Base-by-base conservation (phyloP, 2,797 vertebrate genomes). In the Pangasius krempfi region DNA sequence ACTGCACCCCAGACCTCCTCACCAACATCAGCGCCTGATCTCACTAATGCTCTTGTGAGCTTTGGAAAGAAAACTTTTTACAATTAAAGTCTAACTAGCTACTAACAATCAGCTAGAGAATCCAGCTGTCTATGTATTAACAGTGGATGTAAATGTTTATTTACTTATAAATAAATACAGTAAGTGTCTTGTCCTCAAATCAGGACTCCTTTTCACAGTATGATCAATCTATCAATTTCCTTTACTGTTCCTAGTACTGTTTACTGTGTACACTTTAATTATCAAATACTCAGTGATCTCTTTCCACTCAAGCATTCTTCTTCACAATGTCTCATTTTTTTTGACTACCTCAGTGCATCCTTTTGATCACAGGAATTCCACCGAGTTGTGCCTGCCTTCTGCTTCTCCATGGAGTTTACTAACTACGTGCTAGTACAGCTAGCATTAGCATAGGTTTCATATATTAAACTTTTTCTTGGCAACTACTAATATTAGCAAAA, bases 381-480 rank as follows among this genome's bases (percentile, higher is more conserved):
- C 73, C 50, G 40, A 75, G 3, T 10, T 12, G 72, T 75, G 40
- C 27, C 72, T 75, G 40, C 72, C 22, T 27, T 75, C 37, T 73
- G 20, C 70, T 73, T 73, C 20, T 44, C 20, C 37, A 44, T 73
- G 37, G 9, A 22, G 20, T 44, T 8, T 37, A 72, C 7, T 72
- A 40, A 37, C 33, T 73, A n/a, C 72, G 25, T 75, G 72, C 72
- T 75, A 40, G 40, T 75, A 47, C 22, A 75, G 72, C 40, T 25
- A 75, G 40, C 72, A 75, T 25, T 75, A 75, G 40, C 72, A 75
- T 44, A 72, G 68, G 18, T 33, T 68, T 68, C 66, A 33, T 68
- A 14, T 68, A n/a, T n/a, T 30, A 16, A 30, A 66, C 64, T 8
- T 40, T 40, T 40, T 40, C 40, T 4, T 40, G 40, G 3, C 40